Evolutionary conservation across 1,140 invertebrate genomes (phyloP).

Genomic region (Agrypnia vestita): DNA sequence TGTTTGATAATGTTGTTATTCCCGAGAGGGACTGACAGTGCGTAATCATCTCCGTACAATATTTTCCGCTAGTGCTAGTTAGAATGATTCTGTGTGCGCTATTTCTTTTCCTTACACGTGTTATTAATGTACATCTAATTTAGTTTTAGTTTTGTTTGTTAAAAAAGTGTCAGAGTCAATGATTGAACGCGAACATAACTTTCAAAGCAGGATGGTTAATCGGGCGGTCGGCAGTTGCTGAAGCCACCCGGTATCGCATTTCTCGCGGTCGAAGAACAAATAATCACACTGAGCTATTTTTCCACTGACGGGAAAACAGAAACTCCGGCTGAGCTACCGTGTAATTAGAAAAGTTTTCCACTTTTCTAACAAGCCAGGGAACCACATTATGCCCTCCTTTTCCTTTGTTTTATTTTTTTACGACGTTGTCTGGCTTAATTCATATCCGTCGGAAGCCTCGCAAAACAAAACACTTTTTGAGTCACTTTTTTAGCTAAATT

Average conservation of each 20-base stretch:
- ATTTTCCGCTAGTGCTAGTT: too few species aligned
- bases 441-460: background rate
- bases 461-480: background rate
- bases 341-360: conserved; percentile 55
- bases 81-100: too few species aligned
- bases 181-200: too few species aligned
- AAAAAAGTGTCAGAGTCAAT: too few species aligned
- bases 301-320: conserved; percentile 3
- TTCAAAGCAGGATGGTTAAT: too few species aligned
- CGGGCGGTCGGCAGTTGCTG: too few species aligned
- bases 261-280: background rate
- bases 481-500: background rate
- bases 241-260: too few species aligned
- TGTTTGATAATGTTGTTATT: too few species aligned
- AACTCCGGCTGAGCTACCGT: conserved; percentile 17
- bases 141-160: background rate
- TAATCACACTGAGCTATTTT: conserved; percentile 24
- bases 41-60: too few species aligned
- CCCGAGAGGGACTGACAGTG: too few species aligned
- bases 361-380: conserved; percentile 44
- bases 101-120: background rate
- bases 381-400: conserved; percentile 26
- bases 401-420: conserved; percentile 28
- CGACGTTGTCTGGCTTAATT: conserved; percentile 15
- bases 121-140: background rate